phyloP scores from a whole-genome alignment of 2,113 vertebrate species.

The Lampris incognitus region DNA sequence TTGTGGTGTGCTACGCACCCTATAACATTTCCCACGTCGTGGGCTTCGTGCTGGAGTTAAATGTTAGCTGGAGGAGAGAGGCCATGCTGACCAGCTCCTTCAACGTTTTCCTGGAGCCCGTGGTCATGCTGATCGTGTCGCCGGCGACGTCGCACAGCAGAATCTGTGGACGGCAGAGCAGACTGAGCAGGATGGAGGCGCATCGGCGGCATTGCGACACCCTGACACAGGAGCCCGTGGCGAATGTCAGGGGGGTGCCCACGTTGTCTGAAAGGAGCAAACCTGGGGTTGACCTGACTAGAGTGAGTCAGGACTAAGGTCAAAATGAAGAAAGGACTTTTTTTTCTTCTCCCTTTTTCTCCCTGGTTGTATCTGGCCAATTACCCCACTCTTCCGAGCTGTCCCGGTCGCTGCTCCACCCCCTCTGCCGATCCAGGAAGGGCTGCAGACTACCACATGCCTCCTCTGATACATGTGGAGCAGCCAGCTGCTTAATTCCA shows the following conservation, averaged over 20 bases:
- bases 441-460: no score
- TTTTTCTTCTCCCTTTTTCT: no score
- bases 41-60: constrained; percentile 65
- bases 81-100: constrained; percentile 81
- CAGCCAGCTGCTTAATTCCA: no score
- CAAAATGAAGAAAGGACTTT: neutral
- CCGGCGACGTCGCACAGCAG: constrained; percentile 64
- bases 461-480: no score
- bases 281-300: constrained; percentile 16
- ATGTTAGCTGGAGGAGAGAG: constrained; percentile 72
- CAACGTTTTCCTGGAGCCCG: constrained; percentile 85
- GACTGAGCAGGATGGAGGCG: constrained; percentile 26
- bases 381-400: no score
- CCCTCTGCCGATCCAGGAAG: no score
- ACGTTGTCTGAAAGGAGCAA: constrained; percentile 35
- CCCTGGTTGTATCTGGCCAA: no score
- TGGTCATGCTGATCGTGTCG: constrained; percentile 83
- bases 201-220: neutral
- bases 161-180: constrained; percentile 60
- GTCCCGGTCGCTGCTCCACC: no score
- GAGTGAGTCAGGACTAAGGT: constrained; percentile 25
- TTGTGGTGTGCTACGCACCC: constrained; percentile 84
- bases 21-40: constrained; percentile 85
- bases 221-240: neutral
- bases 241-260: neutral